Base-by-base conservation (phyloP, 2,797 vertebrate genomes). In the Astyanax mexicanus region DNA sequence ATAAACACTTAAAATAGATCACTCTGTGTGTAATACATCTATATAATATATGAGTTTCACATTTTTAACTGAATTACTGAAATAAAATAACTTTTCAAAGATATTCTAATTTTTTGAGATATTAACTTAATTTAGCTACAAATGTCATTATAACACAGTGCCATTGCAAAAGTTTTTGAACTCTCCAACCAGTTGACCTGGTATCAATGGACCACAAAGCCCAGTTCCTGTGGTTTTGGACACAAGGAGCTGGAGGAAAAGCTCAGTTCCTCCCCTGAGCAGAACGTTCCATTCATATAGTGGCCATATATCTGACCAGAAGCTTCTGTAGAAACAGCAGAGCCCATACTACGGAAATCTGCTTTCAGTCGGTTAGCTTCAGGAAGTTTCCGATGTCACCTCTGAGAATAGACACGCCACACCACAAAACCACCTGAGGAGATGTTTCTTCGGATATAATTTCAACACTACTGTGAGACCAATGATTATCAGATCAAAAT, bases 341-440 rank as follows among this genome's bases (percentile, higher is more conserved):
- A 40, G 6, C 15, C 21, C 3, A 51, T 60, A 17, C 15, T 17
- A 29, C 29, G 7, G n/a, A 23, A 55, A 66, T 23, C n/a, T 42
- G 47, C 27, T 44, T 37, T 6, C 19, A 4, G 3, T 6, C 69
- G 32, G 19, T 19, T 69, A 6, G 6, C 75, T 69, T 70, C 25
- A 44, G n/a, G 15, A 42, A 23, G 13, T 54, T 29, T 49, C 60
- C 61, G 11, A 69, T 11, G 21, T 42, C 42, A 21, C 4, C 4
- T 58, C 52, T 75, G 6, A 21, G 45, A 51, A 69, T 15, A 52
- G 37, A 29, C 21, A 12, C 9, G 67, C 73, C 54, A 69, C 19
- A 17, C 74, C 55, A 38, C 77, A 88, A 75, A 64, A 84, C 75
- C 81, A 81, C 52, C 52, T 44, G 12, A 45, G 9, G 4, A 40